Conservation (phyloP, 2,113 vertebrate species). For the Oryzias celebensis region DNA sequence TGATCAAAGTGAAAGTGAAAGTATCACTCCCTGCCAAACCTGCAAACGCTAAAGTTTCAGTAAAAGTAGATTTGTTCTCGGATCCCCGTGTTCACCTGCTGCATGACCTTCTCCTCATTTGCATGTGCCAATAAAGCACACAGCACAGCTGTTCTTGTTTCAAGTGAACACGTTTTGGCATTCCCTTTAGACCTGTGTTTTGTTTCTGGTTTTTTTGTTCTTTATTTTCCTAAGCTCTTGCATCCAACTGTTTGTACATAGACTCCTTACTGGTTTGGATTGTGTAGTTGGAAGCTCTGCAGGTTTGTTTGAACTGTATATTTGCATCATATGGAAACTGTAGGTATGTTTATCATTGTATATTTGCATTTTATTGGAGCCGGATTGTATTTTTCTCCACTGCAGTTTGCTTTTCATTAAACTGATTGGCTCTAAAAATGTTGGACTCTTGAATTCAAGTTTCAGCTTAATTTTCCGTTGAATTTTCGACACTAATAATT, state of each 20-base stretch:
- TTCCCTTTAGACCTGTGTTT: conserved; percentile 21
- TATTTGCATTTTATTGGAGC: conserved; percentile 70
- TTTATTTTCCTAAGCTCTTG: conserved; percentile 56
- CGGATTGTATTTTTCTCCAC: conserved; percentile 57
- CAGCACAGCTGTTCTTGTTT: conserved; percentile 49
- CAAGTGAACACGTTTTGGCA: conserved; percentile 41
- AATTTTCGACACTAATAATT: too few relatives aligned
- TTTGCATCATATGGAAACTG: conserved; percentile 68
- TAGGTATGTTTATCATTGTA: conserved; percentile 72
- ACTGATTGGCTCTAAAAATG: conserved; percentile 33
- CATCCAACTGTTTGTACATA: conserved; percentile 58
- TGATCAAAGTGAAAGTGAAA: neutral
- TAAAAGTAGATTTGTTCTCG: conserved; percentile 32
- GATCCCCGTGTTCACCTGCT: conserved; percentile 21
- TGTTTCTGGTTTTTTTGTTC: conserved; percentile 33
- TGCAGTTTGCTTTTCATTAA: conserved; percentile 75
- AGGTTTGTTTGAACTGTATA: conserved; percentile 74
- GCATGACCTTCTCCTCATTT: conserved; percentile 55
- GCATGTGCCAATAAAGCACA: conserved; percentile 67
- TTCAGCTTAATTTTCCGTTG: neutral
- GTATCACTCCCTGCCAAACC: conserved; percentile 26
- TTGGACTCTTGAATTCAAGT: neutral
- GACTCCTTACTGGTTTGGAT: conserved; percentile 61
- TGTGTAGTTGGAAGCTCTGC: conserved; percentile 67
- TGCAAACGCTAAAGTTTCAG: conserved; percentile 23